Conservation (phyloP, 2,888 invertebrate species). For the Oligia strigilis region DNA sequence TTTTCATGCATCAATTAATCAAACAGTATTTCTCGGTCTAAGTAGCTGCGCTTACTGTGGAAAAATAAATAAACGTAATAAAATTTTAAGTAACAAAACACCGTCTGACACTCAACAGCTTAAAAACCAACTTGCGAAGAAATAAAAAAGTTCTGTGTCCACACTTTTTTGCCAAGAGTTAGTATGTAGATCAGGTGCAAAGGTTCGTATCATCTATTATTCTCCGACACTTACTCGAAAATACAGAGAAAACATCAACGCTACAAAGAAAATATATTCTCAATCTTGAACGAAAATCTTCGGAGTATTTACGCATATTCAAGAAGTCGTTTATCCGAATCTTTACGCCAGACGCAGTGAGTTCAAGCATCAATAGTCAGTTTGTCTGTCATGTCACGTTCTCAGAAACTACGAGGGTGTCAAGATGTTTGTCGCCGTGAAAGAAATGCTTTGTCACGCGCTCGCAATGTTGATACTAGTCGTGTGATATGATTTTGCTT, state of each 20-base stretch:
- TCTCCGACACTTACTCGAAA: not conserved
- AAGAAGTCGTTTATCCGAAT: constrained; percentile 40
- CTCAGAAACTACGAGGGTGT: constrained; percentile 43
- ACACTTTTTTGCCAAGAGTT: not conserved
- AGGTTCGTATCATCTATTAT: constrained; percentile 32
- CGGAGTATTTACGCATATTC: constrained; percentile 38
- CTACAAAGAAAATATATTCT: constrained; percentile 36
- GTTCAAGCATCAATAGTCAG: constrained; percentile 53
- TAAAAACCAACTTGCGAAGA: not conserved
- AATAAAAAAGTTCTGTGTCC: not conserved
- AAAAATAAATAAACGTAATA: not conserved
- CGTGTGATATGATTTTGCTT: not conserved
- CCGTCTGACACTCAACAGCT: not conserved
- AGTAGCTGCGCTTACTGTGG: too few relatives aligned
- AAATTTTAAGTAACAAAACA: not conserved
- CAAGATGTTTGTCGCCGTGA: constrained; percentile 29
- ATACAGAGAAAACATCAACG: constrained; percentile 18
- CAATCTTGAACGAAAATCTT: constrained; percentile 6
- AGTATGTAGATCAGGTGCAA: constrained; percentile 22
- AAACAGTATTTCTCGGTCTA: not conserved
- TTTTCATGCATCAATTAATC: not conserved
- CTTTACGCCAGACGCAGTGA: constrained; percentile 50
- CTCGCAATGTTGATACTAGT: constrained; percentile 13
- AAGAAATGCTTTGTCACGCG: constrained; percentile 41
- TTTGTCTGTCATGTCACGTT: constrained; percentile 60